Percentiles rank a stretch among this genome's conserved stretches.
Evolutionary conservation across 1,140 invertebrate genomes (phyloP).

Genomic region (Lasioglossum albipes): DNA sequence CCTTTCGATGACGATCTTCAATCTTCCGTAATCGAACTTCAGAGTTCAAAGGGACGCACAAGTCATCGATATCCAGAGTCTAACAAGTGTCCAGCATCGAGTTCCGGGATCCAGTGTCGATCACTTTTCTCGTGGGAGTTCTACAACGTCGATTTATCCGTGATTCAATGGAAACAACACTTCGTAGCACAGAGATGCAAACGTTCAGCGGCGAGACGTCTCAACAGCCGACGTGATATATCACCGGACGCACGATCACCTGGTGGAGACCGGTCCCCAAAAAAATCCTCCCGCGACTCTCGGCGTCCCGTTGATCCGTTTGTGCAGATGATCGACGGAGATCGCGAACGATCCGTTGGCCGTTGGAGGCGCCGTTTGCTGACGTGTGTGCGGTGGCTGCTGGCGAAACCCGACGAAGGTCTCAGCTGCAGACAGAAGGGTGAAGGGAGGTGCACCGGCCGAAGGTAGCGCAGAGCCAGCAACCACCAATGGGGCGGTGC

Average conservation of each 20-base stretch:
- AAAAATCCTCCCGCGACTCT: slow-evolving; percentile 13
- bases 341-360: slow-evolving; percentile 52
- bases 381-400: slow-evolving; percentile 62
- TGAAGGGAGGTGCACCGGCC: slow-evolving; percentile 44
- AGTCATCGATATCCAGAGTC: not conserved
- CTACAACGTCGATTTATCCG: not conserved
- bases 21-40: no score
- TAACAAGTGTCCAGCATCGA: no score
- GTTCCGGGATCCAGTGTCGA: not conserved
- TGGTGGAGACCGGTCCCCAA: slow-evolving; percentile 2
- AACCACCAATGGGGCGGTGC: slow-evolving; percentile 59
- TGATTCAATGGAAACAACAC: slow-evolving; percentile 16
- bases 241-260: slow-evolving; percentile 9
- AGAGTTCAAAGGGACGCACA: no score
- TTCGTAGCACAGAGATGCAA: not conserved
- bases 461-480: slow-evolving; percentile 44
- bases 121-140: not conserved
- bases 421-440: slow-evolving; percentile 53
- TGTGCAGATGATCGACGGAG: slow-evolving; percentile 45
- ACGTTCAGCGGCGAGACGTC: not conserved
- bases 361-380: slow-evolving; percentile 56
- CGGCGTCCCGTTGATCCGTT: slow-evolving; percentile 19
- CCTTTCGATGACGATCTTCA: no score
- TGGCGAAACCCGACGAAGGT: slow-evolving; percentile 57
- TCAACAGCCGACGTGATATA: slow-evolving; percentile 2